Conservation (phyloP, 2,888 invertebrate species). For the Drepana falcataria region DNA sequence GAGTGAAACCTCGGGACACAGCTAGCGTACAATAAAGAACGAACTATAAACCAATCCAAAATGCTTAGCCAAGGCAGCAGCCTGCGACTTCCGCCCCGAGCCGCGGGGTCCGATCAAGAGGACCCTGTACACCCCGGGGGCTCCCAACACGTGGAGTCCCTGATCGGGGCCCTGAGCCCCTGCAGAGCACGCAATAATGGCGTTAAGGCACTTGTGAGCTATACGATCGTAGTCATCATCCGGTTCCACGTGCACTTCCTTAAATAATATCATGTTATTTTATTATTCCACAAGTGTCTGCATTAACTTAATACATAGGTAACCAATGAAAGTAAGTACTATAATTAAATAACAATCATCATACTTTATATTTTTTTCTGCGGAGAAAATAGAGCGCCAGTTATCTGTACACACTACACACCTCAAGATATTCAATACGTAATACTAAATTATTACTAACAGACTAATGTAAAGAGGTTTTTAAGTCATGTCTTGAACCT, state of each 20-base stretch:
- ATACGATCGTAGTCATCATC: constrained; percentile 36
- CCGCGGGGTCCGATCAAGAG: constrained; percentile 80
- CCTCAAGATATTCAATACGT: no score
- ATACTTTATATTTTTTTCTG: no score
- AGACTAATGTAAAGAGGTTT: no score
- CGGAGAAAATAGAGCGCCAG: no score
- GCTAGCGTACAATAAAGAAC: neutral
- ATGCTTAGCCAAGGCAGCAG: constrained; percentile 62
- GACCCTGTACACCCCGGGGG: constrained; percentile 78
- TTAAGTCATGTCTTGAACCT: no score
- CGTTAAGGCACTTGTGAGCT: constrained; percentile 52
- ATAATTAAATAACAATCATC: no score
- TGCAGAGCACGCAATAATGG: constrained; percentile 44
- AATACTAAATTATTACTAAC: no score
- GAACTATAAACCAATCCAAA: constrained; percentile 68
- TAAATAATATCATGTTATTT: neutral
- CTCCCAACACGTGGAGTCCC: constrained; percentile 50
- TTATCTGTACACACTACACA: no score
- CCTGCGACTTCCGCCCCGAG: constrained; percentile 77
- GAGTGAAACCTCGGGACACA: constrained; percentile 23
- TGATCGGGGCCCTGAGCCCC: constrained; percentile 53
- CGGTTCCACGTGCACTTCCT: constrained; percentile 52
- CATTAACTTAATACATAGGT: no score
- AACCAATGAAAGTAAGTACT: no score
- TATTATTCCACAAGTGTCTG: no score